Conservation (phyloP, 1,140 invertebrate species). For the Grapholita molesta region DNA sequence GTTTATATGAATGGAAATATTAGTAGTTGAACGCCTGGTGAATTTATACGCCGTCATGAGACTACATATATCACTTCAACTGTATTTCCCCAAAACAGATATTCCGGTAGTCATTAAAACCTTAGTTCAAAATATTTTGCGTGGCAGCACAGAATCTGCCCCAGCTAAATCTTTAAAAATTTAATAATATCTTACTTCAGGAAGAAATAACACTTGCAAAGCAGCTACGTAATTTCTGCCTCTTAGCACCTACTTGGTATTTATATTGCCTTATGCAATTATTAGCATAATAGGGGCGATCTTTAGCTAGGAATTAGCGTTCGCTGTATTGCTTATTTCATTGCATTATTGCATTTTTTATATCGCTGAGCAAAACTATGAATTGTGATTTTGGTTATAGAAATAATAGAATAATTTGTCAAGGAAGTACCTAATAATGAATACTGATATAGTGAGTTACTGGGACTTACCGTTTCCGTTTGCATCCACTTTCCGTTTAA, state of each 20-base stretch:
- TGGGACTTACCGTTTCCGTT: not conserved
- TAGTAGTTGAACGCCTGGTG: too few species aligned
- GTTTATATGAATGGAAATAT: too few species aligned
- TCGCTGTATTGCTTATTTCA: not conserved
- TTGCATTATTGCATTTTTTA: slow-evolving; percentile 1
- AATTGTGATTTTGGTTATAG: not conserved
- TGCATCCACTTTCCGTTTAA: not conserved
- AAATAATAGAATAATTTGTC: not conserved
- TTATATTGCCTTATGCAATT: not conserved
- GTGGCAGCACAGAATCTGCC: too few species aligned
- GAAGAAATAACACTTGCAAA: not conserved
- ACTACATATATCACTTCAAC: too few species aligned
- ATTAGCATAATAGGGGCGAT: not conserved
- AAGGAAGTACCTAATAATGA: not conserved
- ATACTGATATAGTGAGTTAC: not conserved
- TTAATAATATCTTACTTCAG: not conserved
- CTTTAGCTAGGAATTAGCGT: not conserved
- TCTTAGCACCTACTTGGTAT: not conserved
- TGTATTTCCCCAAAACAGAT: too few species aligned
- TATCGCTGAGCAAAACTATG: slow-evolving; percentile 17
- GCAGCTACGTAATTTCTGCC: not conserved
- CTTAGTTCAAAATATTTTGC: too few species aligned
- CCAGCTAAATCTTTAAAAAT: too few species aligned
- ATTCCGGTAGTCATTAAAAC: too few species aligned
- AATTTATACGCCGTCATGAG: too few species aligned